Evolutionary conservation across 2,888 invertebrate genomes (phyloP), one percentile per base, ranked within the genome.

Genomic region (Megaustenia siamemsis): DNA sequence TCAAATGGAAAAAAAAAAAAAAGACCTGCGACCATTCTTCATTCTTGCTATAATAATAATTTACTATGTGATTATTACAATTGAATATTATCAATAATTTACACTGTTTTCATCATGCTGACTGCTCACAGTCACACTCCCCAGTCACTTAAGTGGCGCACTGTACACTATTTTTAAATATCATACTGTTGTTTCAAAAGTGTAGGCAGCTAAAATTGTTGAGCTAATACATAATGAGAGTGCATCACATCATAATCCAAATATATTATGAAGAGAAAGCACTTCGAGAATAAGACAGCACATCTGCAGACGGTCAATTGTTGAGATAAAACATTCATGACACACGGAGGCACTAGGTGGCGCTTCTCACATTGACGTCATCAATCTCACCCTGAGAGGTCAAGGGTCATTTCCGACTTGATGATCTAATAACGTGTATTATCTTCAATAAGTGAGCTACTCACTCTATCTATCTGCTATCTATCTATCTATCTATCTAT

Each of bases 341-440:
- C 83, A 83, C 83, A 83, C 53, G 83, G 83, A 83, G 63, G 77
- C n/a, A n/a, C n/a, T 83, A 83, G 83, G 83, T 83, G 83, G 83
- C 83, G 83, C 77, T 75, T 76, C 35, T n/a, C 32, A 49, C 5
- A 40, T n/a, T 81, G 81, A 81, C 81, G 81, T 81, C 81, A 81
- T 66, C 79, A 79, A 49, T 66, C 69, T 24, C 49, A 35, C 43
- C 32, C 15, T 3, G 21, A 2, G 43, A 32, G 66, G 21, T 81
- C 71, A 81, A 32, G 6, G 81, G 56, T 69, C 45, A 69, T n/a
- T n/a, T n/a, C n/a, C n/a, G n/a, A n/a, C n/a, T n/a, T n/a, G n/a
- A n/a, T n/a, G n/a, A n/a, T n/a, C n/a, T n/a, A n/a, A n/a, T n/a
- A n/a, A n/a, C n/a, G n/a, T n/a, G n/a, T n/a, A n/a, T n/a, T n/a